Conservation (phyloP, 2,888 invertebrate genomes). For the Onchidella celtica region DNA sequence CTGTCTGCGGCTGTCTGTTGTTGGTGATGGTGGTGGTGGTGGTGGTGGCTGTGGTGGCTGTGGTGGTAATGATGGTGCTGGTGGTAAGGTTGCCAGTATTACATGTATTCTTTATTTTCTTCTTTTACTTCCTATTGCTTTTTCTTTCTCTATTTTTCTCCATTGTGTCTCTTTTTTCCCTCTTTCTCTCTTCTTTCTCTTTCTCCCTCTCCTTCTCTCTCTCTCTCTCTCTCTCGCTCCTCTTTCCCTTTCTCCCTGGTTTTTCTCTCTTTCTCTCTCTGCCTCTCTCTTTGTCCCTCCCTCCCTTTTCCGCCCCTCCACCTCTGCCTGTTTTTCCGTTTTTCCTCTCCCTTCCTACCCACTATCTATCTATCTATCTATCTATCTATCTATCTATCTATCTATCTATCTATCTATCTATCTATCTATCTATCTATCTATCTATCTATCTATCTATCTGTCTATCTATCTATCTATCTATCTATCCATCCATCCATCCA, state of each 20-base stretch:
- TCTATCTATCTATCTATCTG: constrained; percentile 8
- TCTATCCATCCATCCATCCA: no score
- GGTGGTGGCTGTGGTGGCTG: not conserved
- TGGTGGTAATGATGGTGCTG: not conserved
- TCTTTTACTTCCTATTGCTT: no score
- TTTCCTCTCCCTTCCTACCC: no score
- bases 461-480: no score
- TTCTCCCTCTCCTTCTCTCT: constrained; percentile 3
- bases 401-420: not conserved
- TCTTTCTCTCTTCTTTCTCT: no score
- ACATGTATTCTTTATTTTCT: no score
- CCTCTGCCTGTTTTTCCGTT: not conserved
- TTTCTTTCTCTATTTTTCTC: no score
- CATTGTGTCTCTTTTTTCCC: no score
- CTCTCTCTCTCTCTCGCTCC: not conserved
- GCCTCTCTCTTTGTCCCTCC: not conserved
- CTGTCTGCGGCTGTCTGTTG: no score
- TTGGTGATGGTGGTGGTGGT: not conserved
- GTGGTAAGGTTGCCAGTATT: not conserved
- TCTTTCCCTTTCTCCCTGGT: not conserved
- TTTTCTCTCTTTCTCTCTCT: not conserved
- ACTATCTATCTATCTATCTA: no score
- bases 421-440: not conserved
- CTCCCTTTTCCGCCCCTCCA: not conserved
- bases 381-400: not conserved